Conservation (phyloP, 1,140 invertebrate genomes). For the Mactra quadrangularis region DNA sequence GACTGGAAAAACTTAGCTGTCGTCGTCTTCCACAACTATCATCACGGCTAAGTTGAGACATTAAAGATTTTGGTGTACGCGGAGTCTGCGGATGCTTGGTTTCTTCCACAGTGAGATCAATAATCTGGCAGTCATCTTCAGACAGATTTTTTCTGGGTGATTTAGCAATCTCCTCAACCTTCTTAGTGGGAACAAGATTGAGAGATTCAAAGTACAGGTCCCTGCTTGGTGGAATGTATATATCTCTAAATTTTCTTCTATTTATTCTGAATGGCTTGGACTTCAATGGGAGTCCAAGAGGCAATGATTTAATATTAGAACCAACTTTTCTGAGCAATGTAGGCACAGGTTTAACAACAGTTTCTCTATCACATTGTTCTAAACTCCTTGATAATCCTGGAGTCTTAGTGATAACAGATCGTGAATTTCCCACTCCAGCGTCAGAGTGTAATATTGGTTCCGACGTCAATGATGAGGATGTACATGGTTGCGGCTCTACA, state of each 20-base stretch:
- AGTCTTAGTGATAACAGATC: too few relatives aligned
- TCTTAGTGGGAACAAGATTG: slow-evolving; percentile 8
- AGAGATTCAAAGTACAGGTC: slow-evolving; percentile 54
- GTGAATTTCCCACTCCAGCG: background rate
- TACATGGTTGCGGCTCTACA: too few relatives aligned
- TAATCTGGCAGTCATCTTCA: slow-evolving; percentile 52
- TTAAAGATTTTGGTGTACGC: slow-evolving; percentile 17
- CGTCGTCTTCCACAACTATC: slow-evolving; percentile 28
- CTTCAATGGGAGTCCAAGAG: slow-evolving; percentile 30
- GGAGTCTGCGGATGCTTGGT: slow-evolving; percentile 25
- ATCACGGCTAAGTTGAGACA: slow-evolving; percentile 44
- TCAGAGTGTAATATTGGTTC: background rate
- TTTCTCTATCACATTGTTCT: too few relatives aligned
- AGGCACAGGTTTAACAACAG: slow-evolving; percentile 10
- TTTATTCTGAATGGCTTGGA: background rate
- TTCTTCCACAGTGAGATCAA: slow-evolving; percentile 47
- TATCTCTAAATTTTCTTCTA: slow-evolving; percentile 26
- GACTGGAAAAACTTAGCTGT: slow-evolving; percentile 39
- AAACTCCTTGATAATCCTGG: too few relatives aligned
- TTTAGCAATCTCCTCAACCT: slow-evolving; percentile 37
- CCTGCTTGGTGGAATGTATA: slow-evolving; percentile 45
- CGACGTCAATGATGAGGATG: too few relatives aligned
- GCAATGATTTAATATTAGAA: slow-evolving; percentile 40
- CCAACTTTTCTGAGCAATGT: slow-evolving; percentile 53
- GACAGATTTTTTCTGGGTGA: slow-evolving; percentile 37